Percentiles rank a stretch among this genome's conserved stretches.
phyloP scores from a whole-genome alignment of 2,888 invertebrate genomes.

The Polydrusus tereticollis region DNA sequence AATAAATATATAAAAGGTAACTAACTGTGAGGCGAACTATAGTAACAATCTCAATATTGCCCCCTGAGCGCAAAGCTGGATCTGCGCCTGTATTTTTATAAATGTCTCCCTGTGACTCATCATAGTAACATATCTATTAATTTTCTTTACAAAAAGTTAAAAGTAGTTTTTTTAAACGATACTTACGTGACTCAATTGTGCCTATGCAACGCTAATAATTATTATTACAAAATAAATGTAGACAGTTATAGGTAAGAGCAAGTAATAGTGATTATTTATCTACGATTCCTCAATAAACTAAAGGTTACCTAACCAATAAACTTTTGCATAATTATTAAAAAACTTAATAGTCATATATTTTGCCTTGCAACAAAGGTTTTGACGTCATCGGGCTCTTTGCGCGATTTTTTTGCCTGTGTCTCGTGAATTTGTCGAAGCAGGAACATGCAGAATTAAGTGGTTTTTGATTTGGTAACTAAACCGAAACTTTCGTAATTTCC shows the following conservation, averaged over 20 bases:
- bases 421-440: background rate
- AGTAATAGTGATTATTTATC: background rate
- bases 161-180: no score
- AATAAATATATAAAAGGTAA: no score
- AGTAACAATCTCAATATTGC: no score
- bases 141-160: no score
- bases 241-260: slow-evolving; percentile 3
- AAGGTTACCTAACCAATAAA: slow-evolving; percentile 30
- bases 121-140: no score
- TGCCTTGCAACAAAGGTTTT: slow-evolving; percentile 33
- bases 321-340: slow-evolving; percentile 30
- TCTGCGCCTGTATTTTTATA: no score
- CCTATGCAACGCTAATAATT: no score
- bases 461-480: background rate
- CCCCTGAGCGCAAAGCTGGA: no score
- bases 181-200: background rate
- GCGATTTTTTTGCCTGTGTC: slow-evolving; percentile 12
- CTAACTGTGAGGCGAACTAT: no score
- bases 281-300: slow-evolving; percentile 38
- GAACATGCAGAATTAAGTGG: background rate
- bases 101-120: no score
- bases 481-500: background rate
- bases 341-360: slow-evolving; percentile 16
- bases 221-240: slow-evolving; percentile 2
- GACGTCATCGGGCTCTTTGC: slow-evolving; percentile 28